Conservation (phyloP, 2,888 invertebrate species). For the Octonoba sinensis region DNA sequence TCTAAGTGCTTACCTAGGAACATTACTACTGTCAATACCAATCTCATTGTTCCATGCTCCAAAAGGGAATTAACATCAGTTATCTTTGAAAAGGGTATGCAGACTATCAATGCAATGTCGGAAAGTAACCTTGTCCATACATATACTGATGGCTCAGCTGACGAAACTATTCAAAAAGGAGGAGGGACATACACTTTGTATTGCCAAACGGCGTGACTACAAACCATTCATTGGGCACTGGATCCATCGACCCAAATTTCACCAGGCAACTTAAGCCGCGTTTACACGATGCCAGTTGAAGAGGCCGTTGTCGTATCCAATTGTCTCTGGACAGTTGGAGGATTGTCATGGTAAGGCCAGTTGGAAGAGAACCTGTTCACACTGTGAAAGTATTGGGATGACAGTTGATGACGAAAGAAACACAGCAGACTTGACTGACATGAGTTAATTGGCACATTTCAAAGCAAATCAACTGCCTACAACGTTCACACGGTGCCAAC, state of each 20-base stretch:
- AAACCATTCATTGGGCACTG: constrained; percentile 2
- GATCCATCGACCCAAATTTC: neutral
- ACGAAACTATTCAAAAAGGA: constrained; percentile 11
- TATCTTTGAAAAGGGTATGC: constrained; percentile 15
- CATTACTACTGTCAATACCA: constrained; percentile 2
- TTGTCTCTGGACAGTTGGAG: too few species aligned
- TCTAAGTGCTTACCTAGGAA: neutral
- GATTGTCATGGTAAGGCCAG: too few species aligned
- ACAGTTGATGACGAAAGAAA: too few species aligned
- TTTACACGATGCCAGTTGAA: too few species aligned
- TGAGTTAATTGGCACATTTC: too few species aligned
- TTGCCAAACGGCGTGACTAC: neutral
- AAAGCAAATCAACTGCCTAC: too few species aligned
- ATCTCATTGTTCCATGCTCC: constrained; percentile 3
- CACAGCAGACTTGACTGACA: too few species aligned
- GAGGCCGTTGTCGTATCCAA: too few species aligned
- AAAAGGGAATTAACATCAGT: constrained; percentile 12
- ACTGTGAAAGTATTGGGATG: too few species aligned
- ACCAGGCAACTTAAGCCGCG: too few species aligned
- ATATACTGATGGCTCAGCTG: constrained; percentile 9
- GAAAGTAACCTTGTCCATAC: neutral
- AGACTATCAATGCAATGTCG: constrained; percentile 17
- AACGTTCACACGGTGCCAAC: too few species aligned
- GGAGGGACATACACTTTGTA: neutral
- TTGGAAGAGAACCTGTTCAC: too few species aligned